phyloP scores from a whole-genome alignment of 2,797 vertebrate genomes.

The Molossus alvarezi region DNA sequence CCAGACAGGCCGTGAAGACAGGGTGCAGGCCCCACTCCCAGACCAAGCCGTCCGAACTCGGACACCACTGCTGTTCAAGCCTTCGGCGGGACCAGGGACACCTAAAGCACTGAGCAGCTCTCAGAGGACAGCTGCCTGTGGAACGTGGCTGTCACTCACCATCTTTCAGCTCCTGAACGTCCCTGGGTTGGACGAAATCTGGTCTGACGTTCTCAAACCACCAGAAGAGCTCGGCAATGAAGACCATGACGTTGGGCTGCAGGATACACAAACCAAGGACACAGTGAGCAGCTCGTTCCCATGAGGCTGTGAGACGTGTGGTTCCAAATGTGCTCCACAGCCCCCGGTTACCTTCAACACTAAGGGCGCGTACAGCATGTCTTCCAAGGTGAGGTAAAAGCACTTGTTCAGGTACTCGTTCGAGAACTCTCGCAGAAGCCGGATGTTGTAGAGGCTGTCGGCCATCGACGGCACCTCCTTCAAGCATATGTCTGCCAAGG shows the following conservation, averaged over 20 bases:
- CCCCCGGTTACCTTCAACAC: slow-evolving; percentile 95
- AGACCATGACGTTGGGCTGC: slow-evolving; percentile 97
- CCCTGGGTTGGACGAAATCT: slow-evolving; percentile 97
- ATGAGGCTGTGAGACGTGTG: neutral
- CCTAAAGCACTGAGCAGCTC: neutral
- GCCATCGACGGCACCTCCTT: slow-evolving; percentile 98
- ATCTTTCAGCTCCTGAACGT: slow-evolving; percentile 95
- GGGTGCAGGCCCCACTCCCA: neutral
- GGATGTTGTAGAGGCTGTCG: slow-evolving; percentile 98
- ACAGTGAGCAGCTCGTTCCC: rapidly evolving
- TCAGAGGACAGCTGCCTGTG: rapidly evolving
- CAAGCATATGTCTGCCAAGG: slow-evolving; percentile 95
- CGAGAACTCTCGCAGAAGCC: slow-evolving; percentile 96
- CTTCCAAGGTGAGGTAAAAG: slow-evolving; percentile 97
- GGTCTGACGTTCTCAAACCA: slow-evolving; percentile 98
- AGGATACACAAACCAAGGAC: neutral
- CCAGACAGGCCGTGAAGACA: no score
- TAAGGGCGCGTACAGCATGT: slow-evolving; percentile 96
- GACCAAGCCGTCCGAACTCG: no score
- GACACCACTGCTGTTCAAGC: rapidly evolving
- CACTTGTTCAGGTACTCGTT: slow-evolving; percentile 97
- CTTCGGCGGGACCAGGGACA: rapidly evolving
- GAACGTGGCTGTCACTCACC: slow-evolving; percentile 88
- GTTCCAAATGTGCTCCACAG: neutral
- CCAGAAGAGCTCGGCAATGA: slow-evolving; percentile 98